Percentiles rank a stretch among this genome's conserved stretches.
phyloP scores from a whole-genome alignment of 2,113 vertebrate genomes.

The Dasyprocta punctata region DNA sequence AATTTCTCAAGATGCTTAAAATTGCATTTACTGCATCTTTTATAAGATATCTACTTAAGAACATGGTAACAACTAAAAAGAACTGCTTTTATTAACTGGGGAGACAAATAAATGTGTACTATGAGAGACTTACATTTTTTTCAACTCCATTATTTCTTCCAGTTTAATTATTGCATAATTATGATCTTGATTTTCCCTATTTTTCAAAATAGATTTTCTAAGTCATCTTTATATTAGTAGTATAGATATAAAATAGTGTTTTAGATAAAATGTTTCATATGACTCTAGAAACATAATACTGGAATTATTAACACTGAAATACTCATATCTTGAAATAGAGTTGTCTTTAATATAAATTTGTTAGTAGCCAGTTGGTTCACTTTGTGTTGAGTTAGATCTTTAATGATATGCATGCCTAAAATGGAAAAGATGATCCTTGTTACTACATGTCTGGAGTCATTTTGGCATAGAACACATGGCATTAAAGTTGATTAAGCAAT shows the following conservation, averaged over 20 bases:
- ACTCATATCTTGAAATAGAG: slow-evolving; percentile 32
- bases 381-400: not conserved
- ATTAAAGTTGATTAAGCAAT: not conserved
- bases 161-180: not conserved
- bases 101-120: not conserved
- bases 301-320: not conserved
- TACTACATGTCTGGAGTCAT: not conserved
- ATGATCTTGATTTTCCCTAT: not conserved
- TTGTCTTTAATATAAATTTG: not conserved
- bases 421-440: not conserved
- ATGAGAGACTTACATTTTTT: not conserved
- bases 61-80: not conserved
- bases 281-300: not conserved
- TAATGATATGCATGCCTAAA: not conserved
- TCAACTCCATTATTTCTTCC: not conserved
- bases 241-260: not conserved
- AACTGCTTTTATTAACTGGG: not conserved
- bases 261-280: not conserved
- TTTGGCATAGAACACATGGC: not conserved
- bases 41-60: not conserved
- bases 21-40: not conserved
- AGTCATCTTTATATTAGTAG: not conserved
- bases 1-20: not conserved
- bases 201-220: slow-evolving; percentile 11
- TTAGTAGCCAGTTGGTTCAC: not conserved